Percentiles rank a stretch among this genome's conserved stretches.
These are phyloP conservation scores for Ditula angustiorana DNA, from an alignment of 2,888 invertebrate genomes.

Conservation along the genomic window DNA sequence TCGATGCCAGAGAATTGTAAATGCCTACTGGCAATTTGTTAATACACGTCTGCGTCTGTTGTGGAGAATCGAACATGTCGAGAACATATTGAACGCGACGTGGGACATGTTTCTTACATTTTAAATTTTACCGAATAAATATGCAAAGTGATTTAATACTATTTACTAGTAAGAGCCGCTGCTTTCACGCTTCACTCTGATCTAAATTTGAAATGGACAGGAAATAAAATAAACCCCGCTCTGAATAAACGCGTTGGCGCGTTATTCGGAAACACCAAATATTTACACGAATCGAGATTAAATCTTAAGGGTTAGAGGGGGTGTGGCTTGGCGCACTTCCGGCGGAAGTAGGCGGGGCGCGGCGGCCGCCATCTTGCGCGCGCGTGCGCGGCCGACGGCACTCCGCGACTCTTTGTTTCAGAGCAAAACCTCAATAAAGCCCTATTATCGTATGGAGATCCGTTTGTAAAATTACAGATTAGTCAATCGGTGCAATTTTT, in stretches of 20 bases:
- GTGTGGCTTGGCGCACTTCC: conserved; percentile 64
- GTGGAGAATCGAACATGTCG: background rate
- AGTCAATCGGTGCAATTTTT: no score
- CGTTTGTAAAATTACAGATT: background rate
- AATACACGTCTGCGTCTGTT: background rate
- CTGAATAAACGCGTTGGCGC: background rate
- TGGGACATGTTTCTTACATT: background rate
- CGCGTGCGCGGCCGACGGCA: conserved; percentile 60
- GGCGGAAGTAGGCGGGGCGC: conserved; percentile 76
- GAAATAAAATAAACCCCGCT: background rate
- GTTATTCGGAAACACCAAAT: conserved; percentile 18
- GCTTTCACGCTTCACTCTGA: no score
- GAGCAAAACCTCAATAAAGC: conserved; percentile 46
- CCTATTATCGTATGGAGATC: background rate
- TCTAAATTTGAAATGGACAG: no score
- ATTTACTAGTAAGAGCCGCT: background rate
- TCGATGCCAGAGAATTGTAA: conserved; percentile 4
- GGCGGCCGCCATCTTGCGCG: conserved; percentile 69
- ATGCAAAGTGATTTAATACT: background rate
- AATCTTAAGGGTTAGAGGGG: conserved; percentile 37
- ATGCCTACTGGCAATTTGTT: conserved; percentile 23
- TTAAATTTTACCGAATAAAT: background rate
- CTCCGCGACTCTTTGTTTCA: conserved; percentile 38
- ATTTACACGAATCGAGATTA: conserved; percentile 27
- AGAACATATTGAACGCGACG: background rate